Percentiles rank a stretch among this genome's conserved stretches.
phyloP scores from a whole-genome alignment of 64 coral and sea anemone genomes.

The Cladopsammia gracilis region DNA sequence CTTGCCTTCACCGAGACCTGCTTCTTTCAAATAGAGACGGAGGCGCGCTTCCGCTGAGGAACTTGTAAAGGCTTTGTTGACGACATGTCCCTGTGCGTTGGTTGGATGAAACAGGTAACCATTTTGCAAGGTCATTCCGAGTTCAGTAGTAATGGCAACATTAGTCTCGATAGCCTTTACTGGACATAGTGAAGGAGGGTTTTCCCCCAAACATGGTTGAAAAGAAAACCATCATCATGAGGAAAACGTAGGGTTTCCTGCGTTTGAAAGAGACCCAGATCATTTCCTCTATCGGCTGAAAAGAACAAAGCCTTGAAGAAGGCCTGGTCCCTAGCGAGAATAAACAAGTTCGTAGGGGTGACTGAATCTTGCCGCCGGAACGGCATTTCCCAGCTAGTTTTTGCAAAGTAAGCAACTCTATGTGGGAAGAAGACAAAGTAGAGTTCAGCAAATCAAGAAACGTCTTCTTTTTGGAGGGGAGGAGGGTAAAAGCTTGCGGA shows the following conservation, averaged over 20 bases:
- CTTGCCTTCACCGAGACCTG: not conserved
- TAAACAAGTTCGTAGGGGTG: not conserved
- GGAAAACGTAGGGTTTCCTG: constrained; percentile 21
- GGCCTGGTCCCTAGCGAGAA: constrained; percentile 13
- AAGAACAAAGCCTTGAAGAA: constrained; percentile 41
- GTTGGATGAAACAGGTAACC: constrained; percentile 1
- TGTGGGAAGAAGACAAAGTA: not conserved
- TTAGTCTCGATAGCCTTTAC: constrained; percentile 37
- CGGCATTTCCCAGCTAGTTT: no score
- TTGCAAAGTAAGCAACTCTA: no score
- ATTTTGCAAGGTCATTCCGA: not conserved
- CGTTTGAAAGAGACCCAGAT: not conserved
- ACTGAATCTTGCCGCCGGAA: no score
- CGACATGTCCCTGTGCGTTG: not conserved
- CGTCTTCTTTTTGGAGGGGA: no score
- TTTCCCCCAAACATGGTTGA: constrained; percentile 34
- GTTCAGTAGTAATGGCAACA: not conserved
- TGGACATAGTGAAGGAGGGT: constrained; percentile 21
- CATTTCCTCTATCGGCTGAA: not conserved
- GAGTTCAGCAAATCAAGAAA: no score
- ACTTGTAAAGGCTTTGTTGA: not conserved
- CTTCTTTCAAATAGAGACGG: no score
- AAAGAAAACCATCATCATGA: constrained; percentile 38
- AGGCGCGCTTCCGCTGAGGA: no score
- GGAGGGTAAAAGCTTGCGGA: no score